Evolutionary conservation across 2,113 vertebrate genomes (phyloP).

Genomic region (Epinephelus moara): DNA sequence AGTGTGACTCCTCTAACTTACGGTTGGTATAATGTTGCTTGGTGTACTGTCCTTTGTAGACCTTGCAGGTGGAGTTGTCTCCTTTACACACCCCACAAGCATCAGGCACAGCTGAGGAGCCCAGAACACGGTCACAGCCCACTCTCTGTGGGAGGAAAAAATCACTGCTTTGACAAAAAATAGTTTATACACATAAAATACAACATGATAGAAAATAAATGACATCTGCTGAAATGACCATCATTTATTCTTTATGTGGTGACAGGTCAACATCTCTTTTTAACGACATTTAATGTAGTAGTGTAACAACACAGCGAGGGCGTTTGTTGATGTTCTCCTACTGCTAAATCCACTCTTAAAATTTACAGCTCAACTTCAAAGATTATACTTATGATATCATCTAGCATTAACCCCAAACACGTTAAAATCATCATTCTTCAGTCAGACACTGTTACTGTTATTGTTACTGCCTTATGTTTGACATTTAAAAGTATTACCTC

Average conservation of each 20-base stretch:
- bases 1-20: conserved; percentile 68
- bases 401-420: neutral
- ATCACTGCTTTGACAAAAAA: conserved; percentile 6
- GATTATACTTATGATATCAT: conserved; percentile 20
- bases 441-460: neutral
- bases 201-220: conserved; percentile 1
- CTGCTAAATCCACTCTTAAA: conserved; percentile 11
- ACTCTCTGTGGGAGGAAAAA: conserved; percentile 83
- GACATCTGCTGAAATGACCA: conserved; percentile 3
- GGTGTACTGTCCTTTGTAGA: conserved; percentile 87
- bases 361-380: conserved; percentile 34
- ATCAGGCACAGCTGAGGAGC: conserved; percentile 87
- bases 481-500: conserved; percentile 85
- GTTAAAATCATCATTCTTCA: conserved; percentile 13
- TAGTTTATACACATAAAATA: conserved; percentile 9
- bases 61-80: conserved; percentile 89
- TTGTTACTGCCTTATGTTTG: neutral
- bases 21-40: conserved; percentile 88
- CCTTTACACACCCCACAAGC: conserved; percentile 90
- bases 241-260: conserved; percentile 16
- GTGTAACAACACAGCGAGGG: conserved; percentile 17
- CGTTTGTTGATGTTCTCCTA: conserved; percentile 13
- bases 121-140: conserved; percentile 90
- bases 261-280: conserved; percentile 22
- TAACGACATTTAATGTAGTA: neutral